Evolutionary conservation across 2,113 vertebrate species (phyloP), one percentile per base, ranked within the genome.

Genomic region (Pao palembangensis): DNA sequence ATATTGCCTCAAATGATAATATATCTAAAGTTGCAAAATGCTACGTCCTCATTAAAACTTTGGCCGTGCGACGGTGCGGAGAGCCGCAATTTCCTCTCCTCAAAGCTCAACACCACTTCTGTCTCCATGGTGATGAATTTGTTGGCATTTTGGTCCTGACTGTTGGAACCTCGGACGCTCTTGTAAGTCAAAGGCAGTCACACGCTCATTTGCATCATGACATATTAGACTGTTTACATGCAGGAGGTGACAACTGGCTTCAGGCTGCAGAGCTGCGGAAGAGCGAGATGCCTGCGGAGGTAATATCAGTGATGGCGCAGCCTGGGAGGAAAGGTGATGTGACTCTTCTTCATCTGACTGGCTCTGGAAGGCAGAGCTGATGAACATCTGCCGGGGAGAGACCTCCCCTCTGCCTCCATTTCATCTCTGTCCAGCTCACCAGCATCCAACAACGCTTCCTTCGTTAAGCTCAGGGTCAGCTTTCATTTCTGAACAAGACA

Each of bases 171-270:
- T 58, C 61, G 55, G 73, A 73, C 73, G 64, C 20, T 0, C 16
- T 61, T 20, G 65, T 31, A 43, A 55, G 46, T 56, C 59, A 69
- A 69, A 73, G 42, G 19, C 69, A 76, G 75, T 75, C 21, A 48
- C 28, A 74, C 70, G 25, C 3, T 42, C 58, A 79, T 88, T 85
- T 82, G 79, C 77, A 85, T 86, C 78, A 86, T 82, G 71, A 77
- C 77, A 76, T 52, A 83, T 79, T 82, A 82, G 69, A 64, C 38
- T 85, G 82, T 85, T 82, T 81, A 78, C 64, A 52, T 58, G 8
- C 62, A 53, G 63, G 49, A 79, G 76, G 61, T 13, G 14, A 46
- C 65, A 80, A 87, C 84, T 82, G 85, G 73, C 23, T 11, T 8
- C 0, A 25, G 8, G 31, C 62, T 52, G 34, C 42, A 28, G 64